Percentiles rank a stretch among this genome's conserved stretches.
These are phyloP conservation scores for Andrena camellia DNA, from an alignment of 2,888 invertebrate genomes.

Conservation along the genomic window DNA sequence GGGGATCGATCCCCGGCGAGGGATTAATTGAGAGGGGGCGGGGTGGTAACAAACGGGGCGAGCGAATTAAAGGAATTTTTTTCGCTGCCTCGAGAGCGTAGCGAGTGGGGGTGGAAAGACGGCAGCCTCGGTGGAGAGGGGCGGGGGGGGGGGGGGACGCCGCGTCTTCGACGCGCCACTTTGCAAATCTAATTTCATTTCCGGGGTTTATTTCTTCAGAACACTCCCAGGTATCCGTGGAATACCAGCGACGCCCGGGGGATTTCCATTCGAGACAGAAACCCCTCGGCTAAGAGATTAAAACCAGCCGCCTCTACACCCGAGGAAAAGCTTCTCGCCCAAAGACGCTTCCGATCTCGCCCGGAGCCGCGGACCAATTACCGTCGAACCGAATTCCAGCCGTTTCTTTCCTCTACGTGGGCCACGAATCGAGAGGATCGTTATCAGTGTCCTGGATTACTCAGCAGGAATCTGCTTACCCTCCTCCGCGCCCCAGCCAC, in stretches of 20 bases:
- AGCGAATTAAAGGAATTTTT: constrained; percentile 43
- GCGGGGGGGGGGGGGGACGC: not conserved
- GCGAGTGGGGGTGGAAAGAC: not conserved
- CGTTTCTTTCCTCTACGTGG: not conserved
- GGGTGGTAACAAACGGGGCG: not conserved
- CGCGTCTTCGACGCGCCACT: constrained; percentile 42
- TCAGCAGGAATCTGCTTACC: not conserved
- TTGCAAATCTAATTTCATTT: constrained; percentile 69
- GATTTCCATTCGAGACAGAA: constrained; percentile 52
- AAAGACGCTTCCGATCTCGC: constrained; percentile 40
- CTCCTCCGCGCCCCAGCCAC: not conserved
- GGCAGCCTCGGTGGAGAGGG: not conserved
- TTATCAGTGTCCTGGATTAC: not conserved
- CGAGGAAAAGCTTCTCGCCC: constrained; percentile 22
- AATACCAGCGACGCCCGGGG: constrained; percentile 27
- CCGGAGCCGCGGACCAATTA: constrained; percentile 33
- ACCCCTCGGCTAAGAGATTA: constrained; percentile 55
- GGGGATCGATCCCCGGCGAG: not conserved
- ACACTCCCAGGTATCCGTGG: constrained; percentile 30
- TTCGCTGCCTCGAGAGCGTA: not conserved
- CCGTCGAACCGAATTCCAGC: not conserved
- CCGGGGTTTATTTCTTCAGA: constrained; percentile 48
- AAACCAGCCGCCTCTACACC: constrained; percentile 25
- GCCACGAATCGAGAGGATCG: not conserved
- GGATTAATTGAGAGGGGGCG: constrained; percentile 24